phyloP scores from a whole-genome alignment of 1,140 invertebrate genomes.

The Aphaenogaster ashmeadi region DNA sequence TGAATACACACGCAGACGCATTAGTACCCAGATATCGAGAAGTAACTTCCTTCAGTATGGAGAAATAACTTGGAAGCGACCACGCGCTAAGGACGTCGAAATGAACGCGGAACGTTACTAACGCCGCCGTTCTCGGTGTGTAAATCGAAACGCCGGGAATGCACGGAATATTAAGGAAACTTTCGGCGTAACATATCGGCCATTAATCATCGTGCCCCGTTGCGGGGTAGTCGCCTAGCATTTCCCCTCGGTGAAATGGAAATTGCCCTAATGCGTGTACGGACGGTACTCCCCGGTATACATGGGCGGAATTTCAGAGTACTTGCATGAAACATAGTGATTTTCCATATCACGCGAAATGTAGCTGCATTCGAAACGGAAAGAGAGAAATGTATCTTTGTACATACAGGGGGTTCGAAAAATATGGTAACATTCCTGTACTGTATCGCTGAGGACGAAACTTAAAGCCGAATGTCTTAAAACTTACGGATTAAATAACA shows the following conservation, averaged over 20 bases:
- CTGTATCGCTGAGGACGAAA: not conserved
- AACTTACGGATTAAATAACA: not conserved
- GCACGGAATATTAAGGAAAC: constrained; percentile 58
- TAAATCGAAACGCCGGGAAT: constrained; percentile 55
- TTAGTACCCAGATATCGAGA: not conserved
- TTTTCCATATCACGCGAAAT: constrained; percentile 17
- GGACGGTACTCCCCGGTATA: constrained; percentile 23
- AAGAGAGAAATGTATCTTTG: not conserved
- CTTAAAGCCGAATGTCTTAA: not conserved
- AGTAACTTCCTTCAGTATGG: not conserved
- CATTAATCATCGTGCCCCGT: constrained; percentile 53
- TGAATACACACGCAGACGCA: not conserved
- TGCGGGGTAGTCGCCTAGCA: constrained; percentile 17
- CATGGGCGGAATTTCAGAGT: constrained; percentile 35
- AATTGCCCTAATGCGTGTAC: constrained; percentile 54
- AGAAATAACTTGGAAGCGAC: constrained; percentile 18
- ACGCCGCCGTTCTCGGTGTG: not conserved
- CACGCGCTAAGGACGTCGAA: not conserved
- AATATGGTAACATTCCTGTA: not conserved
- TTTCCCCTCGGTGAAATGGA: constrained; percentile 51
- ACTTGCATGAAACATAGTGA: constrained; percentile 10
- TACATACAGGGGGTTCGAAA: not conserved
- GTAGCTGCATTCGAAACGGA: not conserved
- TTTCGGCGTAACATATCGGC: constrained; percentile 58
- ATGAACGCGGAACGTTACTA: not conserved